Evolutionary conservation across 2,113 vertebrate genomes (phyloP).

Genomic region (Synodontis membranacea): DNA sequence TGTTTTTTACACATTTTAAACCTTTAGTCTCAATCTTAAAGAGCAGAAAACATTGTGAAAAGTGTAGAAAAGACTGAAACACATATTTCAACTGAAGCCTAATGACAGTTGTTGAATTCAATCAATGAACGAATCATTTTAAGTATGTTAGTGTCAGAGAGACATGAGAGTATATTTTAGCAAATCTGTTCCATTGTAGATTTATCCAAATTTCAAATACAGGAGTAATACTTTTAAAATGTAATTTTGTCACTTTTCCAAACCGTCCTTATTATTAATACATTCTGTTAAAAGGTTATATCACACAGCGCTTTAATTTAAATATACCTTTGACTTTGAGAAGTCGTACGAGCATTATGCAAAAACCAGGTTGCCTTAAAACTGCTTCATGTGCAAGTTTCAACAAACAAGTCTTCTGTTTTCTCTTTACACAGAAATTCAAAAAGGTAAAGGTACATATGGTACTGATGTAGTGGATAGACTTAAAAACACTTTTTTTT

Average conservation of each 20-base stretch:
- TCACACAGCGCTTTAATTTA: not conserved
- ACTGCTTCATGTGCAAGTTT: not conserved
- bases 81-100: not conserved
- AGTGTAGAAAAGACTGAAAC: not conserved
- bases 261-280: no score
- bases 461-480: not conserved
- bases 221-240: not conserved
- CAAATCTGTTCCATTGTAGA: not conserved
- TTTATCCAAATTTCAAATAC: not conserved
- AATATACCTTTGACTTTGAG: not conserved
- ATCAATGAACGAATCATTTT: not conserved
- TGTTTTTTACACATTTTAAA: not conserved
- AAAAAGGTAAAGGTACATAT: not conserved
- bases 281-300: not conserved
- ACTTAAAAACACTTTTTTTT: slow-evolving; percentile 15
- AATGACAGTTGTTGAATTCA: not conserved
- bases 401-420: not conserved
- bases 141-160: not conserved
- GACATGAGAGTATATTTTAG: not conserved
- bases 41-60: not conserved
- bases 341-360: not conserved
- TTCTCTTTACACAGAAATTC: not conserved
- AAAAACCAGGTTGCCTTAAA: not conserved
- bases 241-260: not conserved
- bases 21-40: no score